These are phyloP conservation scores for Ptiloglossa arizonensis DNA, from an alignment of 1,140 invertebrate species.

Conservation along the genomic window DNA sequence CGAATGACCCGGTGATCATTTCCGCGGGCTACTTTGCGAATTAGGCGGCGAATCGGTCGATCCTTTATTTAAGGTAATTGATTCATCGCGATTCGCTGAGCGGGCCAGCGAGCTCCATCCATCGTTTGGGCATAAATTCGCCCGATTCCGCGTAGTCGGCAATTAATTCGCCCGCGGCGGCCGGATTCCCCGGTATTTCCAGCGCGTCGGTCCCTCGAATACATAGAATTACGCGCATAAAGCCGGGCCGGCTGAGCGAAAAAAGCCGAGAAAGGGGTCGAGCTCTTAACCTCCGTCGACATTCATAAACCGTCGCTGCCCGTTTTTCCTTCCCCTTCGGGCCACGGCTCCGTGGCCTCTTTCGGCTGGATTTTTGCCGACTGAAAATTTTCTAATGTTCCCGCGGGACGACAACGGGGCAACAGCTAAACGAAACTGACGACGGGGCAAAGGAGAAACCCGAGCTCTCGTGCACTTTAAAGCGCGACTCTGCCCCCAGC, in stretches of 20 bases:
- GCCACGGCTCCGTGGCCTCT: neutral
- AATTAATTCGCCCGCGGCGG: constrained; percentile 25
- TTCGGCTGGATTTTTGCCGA: neutral
- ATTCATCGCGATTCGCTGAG: constrained; percentile 27
- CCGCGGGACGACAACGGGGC: neutral
- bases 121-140: constrained; percentile 28
- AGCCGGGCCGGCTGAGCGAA: neutral
- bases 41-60: neutral
- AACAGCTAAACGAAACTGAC: neutral
- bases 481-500: no score
- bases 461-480: neutral
- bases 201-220: neutral
- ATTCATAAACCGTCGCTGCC: constrained; percentile 4
- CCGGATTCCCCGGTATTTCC: constrained; percentile 15
- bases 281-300: constrained; percentile 24
- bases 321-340: neutral
- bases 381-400: constrained; percentile 23
- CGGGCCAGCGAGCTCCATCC: neutral
- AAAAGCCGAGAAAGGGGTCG: constrained; percentile 5
- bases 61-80: constrained; percentile 21
- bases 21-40: neutral
- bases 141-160: constrained; percentile 13
- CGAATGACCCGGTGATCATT: neutral
- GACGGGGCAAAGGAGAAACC: neutral
- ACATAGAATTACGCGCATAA: constrained; percentile 13